Evolutionary conservation across 2,113 vertebrate species (phyloP).

Genomic region (Channa maculata): DNA sequence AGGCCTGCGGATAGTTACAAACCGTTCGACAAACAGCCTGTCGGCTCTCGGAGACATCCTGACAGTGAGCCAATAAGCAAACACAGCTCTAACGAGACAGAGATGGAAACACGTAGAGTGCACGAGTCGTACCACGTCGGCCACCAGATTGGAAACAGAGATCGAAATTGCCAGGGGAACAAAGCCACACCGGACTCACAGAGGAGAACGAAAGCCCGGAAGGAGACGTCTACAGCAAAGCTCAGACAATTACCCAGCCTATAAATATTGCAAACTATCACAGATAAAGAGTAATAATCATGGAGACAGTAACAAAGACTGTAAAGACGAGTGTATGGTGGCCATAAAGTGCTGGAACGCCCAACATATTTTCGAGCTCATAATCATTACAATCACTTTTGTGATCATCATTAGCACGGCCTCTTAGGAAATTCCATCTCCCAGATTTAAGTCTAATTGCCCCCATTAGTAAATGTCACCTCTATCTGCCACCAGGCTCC

Average conservation of each 20-base stretch:
- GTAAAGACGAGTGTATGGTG: slow-evolving; percentile 16
- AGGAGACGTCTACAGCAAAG: background rate
- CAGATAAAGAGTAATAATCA: background rate
- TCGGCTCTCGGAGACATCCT: slow-evolving; percentile 47
- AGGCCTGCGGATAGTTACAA: slow-evolving; percentile 78
- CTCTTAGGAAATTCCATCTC: slow-evolving; percentile 44
- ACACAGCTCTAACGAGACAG: slow-evolving; percentile 47
- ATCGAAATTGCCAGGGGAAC: slow-evolving; percentile 8
- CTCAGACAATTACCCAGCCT: slow-evolving; percentile 3
- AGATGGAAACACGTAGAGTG: slow-evolving; percentile 24
- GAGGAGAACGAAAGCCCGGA: background rate
- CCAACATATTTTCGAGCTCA: slow-evolving; percentile 39
- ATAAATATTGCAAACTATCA: slow-evolving; percentile 7
- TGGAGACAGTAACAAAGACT: slow-evolving; percentile 40
- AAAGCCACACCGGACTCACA: slow-evolving; percentile 41
- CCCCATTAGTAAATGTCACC: slow-evolving; percentile 71
- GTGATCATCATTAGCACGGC: slow-evolving; percentile 41
- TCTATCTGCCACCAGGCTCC: slow-evolving; percentile 32
- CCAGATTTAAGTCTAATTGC: slow-evolving; percentile 55
- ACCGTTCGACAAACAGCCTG: slow-evolving; percentile 73
- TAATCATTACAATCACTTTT: slow-evolving; percentile 38
- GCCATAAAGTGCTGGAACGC: slow-evolving; percentile 24
- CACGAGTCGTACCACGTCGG: slow-evolving; percentile 53
- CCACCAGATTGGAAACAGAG: slow-evolving; percentile 30
- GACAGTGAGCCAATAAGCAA: slow-evolving; percentile 65